Conservation (phyloP, 2,797 vertebrate genomes). For the Miichthys miiuy region DNA sequence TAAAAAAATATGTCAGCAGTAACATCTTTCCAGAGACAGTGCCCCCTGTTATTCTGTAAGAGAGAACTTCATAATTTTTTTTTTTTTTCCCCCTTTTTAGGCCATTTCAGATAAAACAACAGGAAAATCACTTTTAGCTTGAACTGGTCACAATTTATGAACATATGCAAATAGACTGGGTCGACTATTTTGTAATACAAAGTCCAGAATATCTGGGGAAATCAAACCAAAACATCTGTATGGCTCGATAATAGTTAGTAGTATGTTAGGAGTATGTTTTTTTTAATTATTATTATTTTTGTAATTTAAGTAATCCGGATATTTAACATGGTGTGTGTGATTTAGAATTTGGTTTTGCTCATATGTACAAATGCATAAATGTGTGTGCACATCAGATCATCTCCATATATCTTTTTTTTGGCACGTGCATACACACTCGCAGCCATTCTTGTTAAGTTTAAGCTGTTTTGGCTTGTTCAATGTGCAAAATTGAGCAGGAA, state of each 20-base stretch:
- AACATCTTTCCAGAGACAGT: not conserved
- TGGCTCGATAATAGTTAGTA: not conserved
- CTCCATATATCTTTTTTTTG: not conserved
- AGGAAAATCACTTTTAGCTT: not conserved
- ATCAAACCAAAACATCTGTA: not conserved
- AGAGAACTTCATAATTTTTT: not conserved
- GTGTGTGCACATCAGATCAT: conserved; percentile 13
- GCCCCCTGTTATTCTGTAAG: not conserved
- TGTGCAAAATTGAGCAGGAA: conserved; percentile 35
- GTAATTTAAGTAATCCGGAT: not conserved
- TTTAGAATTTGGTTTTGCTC: not conserved
- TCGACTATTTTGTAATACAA: not conserved
- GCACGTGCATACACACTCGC: not conserved
- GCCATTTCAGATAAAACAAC: not conserved
- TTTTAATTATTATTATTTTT: not conserved
- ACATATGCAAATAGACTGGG: not conserved
- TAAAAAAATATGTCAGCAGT: not conserved
- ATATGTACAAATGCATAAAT: not conserved
- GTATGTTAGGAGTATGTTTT: not conserved
- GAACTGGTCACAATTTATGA: not conserved
- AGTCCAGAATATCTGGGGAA: too few species aligned
- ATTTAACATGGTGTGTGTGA: not conserved
- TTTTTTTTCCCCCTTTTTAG: not conserved
- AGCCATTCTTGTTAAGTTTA: conserved; percentile 21
- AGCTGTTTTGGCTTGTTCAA: conserved; percentile 7